Base-by-base conservation (phyloP, 2,888 invertebrate genomes). In the Isotomurus palustris region DNA sequence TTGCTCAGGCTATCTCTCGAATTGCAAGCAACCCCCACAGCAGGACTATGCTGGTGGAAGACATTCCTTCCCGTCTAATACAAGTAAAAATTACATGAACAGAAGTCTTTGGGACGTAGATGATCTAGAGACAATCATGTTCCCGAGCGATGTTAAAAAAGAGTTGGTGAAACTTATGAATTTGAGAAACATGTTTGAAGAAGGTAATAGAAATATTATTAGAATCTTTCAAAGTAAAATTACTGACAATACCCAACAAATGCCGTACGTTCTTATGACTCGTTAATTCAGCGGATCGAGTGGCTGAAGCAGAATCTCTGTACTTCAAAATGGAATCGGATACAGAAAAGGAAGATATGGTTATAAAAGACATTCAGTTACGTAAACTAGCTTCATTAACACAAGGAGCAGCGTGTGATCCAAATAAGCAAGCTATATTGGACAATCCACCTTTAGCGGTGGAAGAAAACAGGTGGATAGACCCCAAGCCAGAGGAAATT, bases 371-470 rank as follows among this genome's bases (percentile, higher is more conserved):
- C 2, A 28, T 56, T 1, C 43, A 56, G 38, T 27, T 60, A 1
- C 38, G 60, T 2, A 24, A 49, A 28, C n/a, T 49, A 2, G 53
- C 60, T 17, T n/a, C 3, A 4, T 49, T 60, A n/a, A 36, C 27
- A 1, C 32, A 43, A 3, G 56, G 60, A 2, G 40, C 52, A 2
- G 3, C 27, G 1, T 60, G 60, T 38, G 38, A 52, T 3, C 49
- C 56, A 1, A 36, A 55, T 22, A 48, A 27, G 1, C 60, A 60
- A 53, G 28, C 47, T 3, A 48, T 53, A 19, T 24, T 60, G 28
- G 60, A 60, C 32, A 56, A 56, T 22, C 60, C 60, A 2, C 60
- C 60, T 2, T 32, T 56, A 6, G 56, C 56, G 43, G 56, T 44
- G 28, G 53, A 60, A 43, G 17, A 32, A 17, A 2, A 19, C 1